A percentile compares a stretch with the other conserved stretches of the same genome.
These are phyloP conservation scores for Aspidiotus destructor DNA, from an alignment of 2,888 invertebrate genomes.

Conservation along the genomic window DNA sequence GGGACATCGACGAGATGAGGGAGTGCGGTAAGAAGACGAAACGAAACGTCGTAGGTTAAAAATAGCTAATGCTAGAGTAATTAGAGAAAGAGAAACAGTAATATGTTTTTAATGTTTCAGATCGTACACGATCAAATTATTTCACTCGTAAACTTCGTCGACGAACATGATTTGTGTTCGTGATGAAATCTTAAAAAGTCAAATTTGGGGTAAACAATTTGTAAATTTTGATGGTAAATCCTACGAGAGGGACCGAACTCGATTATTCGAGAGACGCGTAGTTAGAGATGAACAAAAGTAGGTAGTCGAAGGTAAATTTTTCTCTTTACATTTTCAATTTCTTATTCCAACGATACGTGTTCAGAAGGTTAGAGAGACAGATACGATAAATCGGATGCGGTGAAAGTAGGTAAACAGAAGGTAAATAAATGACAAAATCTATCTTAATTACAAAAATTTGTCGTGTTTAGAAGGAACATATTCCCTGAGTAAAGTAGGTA, in stretches of 20 bases:
- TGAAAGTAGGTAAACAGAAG: too few species aligned
- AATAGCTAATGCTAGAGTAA: neutral
- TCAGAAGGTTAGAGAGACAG: too few species aligned
- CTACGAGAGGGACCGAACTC: too few species aligned
- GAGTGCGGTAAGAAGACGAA: neutral
- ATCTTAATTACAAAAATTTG: too few species aligned
- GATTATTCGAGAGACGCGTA: neutral
- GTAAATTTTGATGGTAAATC: too few species aligned
- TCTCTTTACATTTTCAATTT: neutral
- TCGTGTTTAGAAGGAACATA: too few species aligned
- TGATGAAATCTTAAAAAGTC: too few species aligned
- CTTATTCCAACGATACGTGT: too few species aligned
- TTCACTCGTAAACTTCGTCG: slow-evolving; percentile 14
- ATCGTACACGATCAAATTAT: slow-evolving; percentile 25
- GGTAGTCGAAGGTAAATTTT: slow-evolving; percentile 2
- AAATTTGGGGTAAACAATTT: too few species aligned
- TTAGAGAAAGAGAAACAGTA: neutral
- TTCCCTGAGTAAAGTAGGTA: too few species aligned
- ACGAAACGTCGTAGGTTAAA: neutral
- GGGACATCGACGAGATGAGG: neutral
- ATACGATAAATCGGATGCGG: too few species aligned
- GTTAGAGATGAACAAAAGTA: neutral
- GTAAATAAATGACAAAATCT: too few species aligned
- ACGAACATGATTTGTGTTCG: neutral
- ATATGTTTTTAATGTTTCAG: slow-evolving; percentile 28